Evolutionary conservation across 2,888 invertebrate genomes (phyloP), one percentile per base, ranked within the genome.

Genomic region (Papilio elwesi): DNA sequence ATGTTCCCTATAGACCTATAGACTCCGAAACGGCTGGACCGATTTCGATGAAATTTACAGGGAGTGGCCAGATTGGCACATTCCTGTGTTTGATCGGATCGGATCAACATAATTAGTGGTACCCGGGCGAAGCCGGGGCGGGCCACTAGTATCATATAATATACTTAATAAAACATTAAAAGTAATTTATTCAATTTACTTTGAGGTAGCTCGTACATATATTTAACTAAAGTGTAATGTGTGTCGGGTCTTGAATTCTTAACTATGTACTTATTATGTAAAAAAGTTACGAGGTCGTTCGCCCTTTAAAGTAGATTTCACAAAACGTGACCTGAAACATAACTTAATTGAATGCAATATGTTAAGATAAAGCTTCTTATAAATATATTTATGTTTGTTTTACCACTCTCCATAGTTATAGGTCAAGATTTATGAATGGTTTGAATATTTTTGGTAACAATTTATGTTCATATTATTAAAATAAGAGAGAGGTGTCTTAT

Each of bases 231-330:
- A 59, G 13, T 59, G 9, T 59, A 59, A 38, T 62, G 43, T 43
- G 43, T 6, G 10, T 3, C 43, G 43, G n/a, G 43, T 62, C 15
- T 62, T 5, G 59, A 62, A 62, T 62, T 11, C 59, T 59, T 59
- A n/a, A 38, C 12, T 15, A 26, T 26, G 26, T 26, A 38, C n/a
- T 62, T 43, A 10, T 59, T 43, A 43, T 62, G 43, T 1, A 43
- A 62, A 62, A 26, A 62, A 43, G 15, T 59, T 43, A 43, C n/a
- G 2, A n/a, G 15, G 10, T 62, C 43, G 43, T 62, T 59, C 43
- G 43, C 59, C 59, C 43, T 62, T 62, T 62, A 62, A 43, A 62
- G 43, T 62, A 43, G 59, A 62, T 62, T 62, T 43, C 15, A 15
- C 43, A 15, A 11, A 62, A 62, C 59, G 59, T 62, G 59, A 62